Base-by-base conservation (phyloP, 2,113 vertebrate genomes). In the Protomyctophum bolini region DNA sequence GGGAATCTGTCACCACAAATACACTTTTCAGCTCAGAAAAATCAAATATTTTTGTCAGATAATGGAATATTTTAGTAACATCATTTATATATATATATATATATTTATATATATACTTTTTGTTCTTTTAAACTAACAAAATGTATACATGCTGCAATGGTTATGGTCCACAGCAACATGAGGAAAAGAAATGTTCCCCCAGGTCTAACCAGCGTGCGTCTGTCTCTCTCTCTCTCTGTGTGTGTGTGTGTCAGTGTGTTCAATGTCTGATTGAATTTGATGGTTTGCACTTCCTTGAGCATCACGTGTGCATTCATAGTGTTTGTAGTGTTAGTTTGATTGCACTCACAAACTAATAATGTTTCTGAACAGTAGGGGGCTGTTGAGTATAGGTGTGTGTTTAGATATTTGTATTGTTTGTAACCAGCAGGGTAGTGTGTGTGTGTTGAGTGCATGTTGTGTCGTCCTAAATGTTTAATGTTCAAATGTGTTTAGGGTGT, bases 81-180 rank as follows among this genome's bases (percentile, higher is more conserved):
- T 89, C 83, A 87, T 75, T 81, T 85, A 83, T 90, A 88, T 89
- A 91, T 88, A 89, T 88, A 5, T 61, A 9, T 86, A 83, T 89
- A 87, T 88, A 87, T 88, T 46, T 61, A 62, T 62, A 88, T 90
- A 84, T 90, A 88, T 89, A 89, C 33, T 76, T 85, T 87, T 87
- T 85, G 81, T 87, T 85, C 80, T 83, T 79, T 83, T 70, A 81
- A 76, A 82, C 73, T 72, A 86, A 80, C 69, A 76, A 80, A 84
- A 79, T 62, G 75, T 81, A 77, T 68, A 73, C 46, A 74, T 74
- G 85, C 83, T 83, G 84, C 81, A 75, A 47, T 75, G 79, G 72
- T 85, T 10, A 73, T 60, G 85, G 84, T 90, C 83, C 80, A 84
- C 47, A 71, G 87, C 77, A 87, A 88, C 87, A 72, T 79, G 75